Conservation (phyloP, 1,140 invertebrate genomes). For the Nasonia giraulti region DNA sequence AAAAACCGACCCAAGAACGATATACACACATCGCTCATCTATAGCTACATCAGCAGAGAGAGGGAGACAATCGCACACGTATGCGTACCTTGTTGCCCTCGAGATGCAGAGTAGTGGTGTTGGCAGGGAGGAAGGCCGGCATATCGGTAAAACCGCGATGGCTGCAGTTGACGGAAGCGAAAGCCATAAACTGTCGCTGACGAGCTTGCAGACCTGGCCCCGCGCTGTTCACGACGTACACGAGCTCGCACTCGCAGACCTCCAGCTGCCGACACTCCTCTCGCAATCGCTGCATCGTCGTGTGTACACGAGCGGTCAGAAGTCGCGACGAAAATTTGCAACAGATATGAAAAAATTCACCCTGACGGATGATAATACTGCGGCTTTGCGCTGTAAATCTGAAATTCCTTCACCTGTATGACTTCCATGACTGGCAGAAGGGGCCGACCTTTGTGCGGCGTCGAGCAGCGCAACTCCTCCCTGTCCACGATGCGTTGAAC, state of each 20-base stretch:
- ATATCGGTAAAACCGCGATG: conserved; percentile 72
- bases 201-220: conserved; percentile 56
- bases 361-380: no score
- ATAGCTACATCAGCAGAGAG: neutral
- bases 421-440: conserved; percentile 76
- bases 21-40: no score
- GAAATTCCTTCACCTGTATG: conserved; percentile 69
- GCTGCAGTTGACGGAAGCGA: conserved; percentile 77
- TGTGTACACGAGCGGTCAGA: neutral
- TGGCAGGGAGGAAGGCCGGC: conserved; percentile 74
- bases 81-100: conserved; percentile 74
- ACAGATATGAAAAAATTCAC: no score
- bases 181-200: conserved; percentile 71
- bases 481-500: conserved; percentile 73
- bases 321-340: neutral
- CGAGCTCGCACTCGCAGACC: conserved; percentile 68
- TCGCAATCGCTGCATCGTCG: conserved; percentile 7
- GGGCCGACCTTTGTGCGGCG: conserved; percentile 73
- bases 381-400: no score
- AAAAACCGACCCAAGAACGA: neutral
- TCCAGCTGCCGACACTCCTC: conserved; percentile 42
- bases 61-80: neutral
- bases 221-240: conserved; percentile 67
- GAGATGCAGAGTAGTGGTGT: conserved; percentile 76
- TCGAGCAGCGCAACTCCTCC: conserved; percentile 72